A percentile compares a stretch with the other conserved stretches of the same genome.
These are phyloP conservation scores for Eleginops maclovinus DNA, from an alignment of 2,113 vertebrate genomes.

Conservation along the genomic window DNA sequence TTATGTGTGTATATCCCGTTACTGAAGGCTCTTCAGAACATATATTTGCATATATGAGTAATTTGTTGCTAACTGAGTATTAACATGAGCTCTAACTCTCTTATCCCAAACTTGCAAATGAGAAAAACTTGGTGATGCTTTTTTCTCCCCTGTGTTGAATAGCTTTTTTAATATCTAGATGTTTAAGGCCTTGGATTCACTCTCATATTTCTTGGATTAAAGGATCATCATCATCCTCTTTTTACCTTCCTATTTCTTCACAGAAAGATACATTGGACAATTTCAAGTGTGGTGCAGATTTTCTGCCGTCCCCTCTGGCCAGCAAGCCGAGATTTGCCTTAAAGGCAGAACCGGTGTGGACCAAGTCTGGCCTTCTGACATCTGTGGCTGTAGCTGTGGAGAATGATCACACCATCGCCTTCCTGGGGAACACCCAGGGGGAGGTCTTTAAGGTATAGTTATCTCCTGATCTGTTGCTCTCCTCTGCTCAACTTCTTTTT, in stretches of 20 bases:
- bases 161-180: background rate
- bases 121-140: background rate
- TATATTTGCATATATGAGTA: background rate
- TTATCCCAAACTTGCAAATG: background rate
- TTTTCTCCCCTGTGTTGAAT: background rate
- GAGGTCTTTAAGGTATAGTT: conserved; percentile 81
- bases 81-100: background rate
- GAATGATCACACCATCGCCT: conserved; percentile 89
- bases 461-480: background rate
- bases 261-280: conserved; percentile 64
- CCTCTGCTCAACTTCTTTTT: background rate
- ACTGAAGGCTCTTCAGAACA: background rate
- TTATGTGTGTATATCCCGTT: background rate
- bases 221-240: background rate
- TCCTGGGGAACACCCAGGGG: conserved; percentile 90
- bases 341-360: conserved; percentile 48
- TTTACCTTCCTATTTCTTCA: conserved; percentile 4
- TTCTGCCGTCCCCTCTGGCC: conserved; percentile 93
- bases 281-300: conserved; percentile 91
- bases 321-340: conserved; percentile 82
- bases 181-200: background rate
- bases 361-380: conserved; percentile 81
- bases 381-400: conserved; percentile 90
- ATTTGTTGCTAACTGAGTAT: background rate
- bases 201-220: background rate